A percentile compares a stretch with the other conserved stretches of the same genome.
Conservation (phyloP, 2,888 invertebrate species). For the Mongoloraphidia duomilia region DNA sequence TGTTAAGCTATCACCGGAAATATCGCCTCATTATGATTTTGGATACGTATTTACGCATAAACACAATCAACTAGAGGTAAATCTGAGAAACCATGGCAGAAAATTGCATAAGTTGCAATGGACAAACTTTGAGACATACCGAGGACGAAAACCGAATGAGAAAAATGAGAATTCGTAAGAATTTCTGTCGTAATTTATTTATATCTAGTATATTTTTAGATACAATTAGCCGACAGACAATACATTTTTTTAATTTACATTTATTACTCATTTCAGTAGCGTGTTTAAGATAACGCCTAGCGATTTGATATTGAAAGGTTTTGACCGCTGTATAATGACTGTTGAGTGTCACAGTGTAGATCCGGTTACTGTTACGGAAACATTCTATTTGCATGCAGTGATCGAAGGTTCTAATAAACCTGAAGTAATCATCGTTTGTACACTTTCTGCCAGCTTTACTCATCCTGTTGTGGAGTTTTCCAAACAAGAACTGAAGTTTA, state of each 20-base stretch:
- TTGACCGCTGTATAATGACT: slow-evolving; percentile 30
- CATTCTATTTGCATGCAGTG: slow-evolving; percentile 41
- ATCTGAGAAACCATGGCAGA: slow-evolving; percentile 40
- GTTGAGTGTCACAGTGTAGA: slow-evolving; percentile 30
- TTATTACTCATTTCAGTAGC: not conserved
- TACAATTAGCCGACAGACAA: too few species aligned
- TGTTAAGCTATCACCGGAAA: slow-evolving; percentile 43
- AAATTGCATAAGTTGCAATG: slow-evolving; percentile 37
- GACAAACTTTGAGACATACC: slow-evolving; percentile 18
- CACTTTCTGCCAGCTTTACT: slow-evolving; percentile 38
- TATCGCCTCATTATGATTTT: slow-evolving; percentile 40
- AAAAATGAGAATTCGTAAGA: not conserved
- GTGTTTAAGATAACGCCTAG: not conserved
- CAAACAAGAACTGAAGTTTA: slow-evolving; percentile 33
- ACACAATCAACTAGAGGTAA: slow-evolving; percentile 29
- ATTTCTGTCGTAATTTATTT: not conserved
- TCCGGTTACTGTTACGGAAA: slow-evolving; percentile 33
- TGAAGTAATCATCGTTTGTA: slow-evolving; percentile 35
- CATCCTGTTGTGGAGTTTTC: slow-evolving; percentile 41
- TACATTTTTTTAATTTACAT: not conserved
- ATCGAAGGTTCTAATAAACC: slow-evolving; percentile 39
- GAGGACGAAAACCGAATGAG: too few species aligned
- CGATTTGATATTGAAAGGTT: not conserved
- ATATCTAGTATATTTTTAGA: not conserved
- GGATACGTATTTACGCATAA: slow-evolving; percentile 48